Conservation (phyloP, 2,113 vertebrate species). For the Smithornis capensis region DNA sequence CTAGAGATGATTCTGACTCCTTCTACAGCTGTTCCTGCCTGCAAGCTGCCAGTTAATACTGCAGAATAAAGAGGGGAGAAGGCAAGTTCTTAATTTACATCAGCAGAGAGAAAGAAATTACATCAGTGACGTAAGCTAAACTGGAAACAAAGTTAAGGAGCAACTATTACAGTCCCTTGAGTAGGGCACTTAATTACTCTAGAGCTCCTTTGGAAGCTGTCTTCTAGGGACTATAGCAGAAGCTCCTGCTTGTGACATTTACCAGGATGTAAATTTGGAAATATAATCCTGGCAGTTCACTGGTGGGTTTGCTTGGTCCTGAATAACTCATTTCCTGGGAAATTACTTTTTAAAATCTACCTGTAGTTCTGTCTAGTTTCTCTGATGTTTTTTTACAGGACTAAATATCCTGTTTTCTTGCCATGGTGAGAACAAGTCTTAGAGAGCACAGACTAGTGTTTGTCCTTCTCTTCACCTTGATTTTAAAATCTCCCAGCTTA, state of each 20-base stretch:
- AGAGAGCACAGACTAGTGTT: neutral
- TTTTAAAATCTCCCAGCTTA: neutral
- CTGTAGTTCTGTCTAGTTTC: neutral
- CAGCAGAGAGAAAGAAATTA: neutral
- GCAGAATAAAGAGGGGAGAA: neutral
- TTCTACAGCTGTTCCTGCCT: neutral
- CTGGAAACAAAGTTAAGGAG: neutral
- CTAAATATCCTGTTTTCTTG: neutral
- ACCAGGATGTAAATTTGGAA: neutral
- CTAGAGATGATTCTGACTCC: neutral
- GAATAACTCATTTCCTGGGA: neutral
- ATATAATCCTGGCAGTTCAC: neutral
- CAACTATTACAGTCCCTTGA: neutral
- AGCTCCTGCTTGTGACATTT: neutral
- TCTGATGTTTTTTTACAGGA: neutral
- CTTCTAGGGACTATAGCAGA: neutral
- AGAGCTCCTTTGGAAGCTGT: neutral
- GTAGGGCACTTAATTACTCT: neutral
- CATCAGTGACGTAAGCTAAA: neutral
- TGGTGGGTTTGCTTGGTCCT: neutral
- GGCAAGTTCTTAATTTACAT: neutral
- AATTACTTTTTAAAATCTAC: neutral
- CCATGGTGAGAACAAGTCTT: neutral
- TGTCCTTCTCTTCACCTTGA: slow-evolving; percentile 19
- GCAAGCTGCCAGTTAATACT: neutral